Base-by-base conservation (phyloP, 2,797 vertebrate genomes). In the Tympanoctomys barrerae region DNA sequence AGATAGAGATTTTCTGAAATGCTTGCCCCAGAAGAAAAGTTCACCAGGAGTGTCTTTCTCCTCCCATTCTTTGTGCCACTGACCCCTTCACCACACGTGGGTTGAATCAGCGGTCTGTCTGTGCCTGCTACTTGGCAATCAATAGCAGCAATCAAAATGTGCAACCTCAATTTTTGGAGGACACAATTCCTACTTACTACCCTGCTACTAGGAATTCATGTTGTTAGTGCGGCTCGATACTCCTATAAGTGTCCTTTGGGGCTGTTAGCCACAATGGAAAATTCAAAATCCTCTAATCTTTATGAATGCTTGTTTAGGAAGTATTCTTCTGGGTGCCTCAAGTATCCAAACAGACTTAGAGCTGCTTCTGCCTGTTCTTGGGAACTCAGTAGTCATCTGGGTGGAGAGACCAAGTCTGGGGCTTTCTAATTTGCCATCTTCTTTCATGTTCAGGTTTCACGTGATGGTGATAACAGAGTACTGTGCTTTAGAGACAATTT, bases 401-500 rank as follows among this genome's bases (percentile, higher is more conserved):
- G 61, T 49, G 9, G 0, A 71, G 33, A 54, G 18, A 85, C 14
- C 42, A 31, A 2, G 0, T 2, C 28, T 49, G 21, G 2, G 9
- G 0, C 26, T 94, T 90, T 33, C 21, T 64, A 57, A 49, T 39
- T 24, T 88, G 14, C 26, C 7, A 28, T 62, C 71, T 73, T 89
- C n/a, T 68, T 66, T 75, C 31, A 59, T 57, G 2, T 49, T 26
- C 19, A n/a, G 16, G 13, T 88, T 31, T 61, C 46, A 46, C 6
- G 0, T 46, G 28, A 68, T 54, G 16, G 49, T 80, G 28, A 52
- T 70, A 84, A 49, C 57, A 24, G 97, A 78, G 33, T 87, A 52
- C 14, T 75, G 18, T 68, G 26, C 96, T 97, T 89, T 89, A 11
- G 2, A 87, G 75, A 96, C 78, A 81, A 36, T 80, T 96, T 95